phyloP scores from a whole-genome alignment of 2,797 vertebrate genomes.

The Pangasius macronema region DNA sequence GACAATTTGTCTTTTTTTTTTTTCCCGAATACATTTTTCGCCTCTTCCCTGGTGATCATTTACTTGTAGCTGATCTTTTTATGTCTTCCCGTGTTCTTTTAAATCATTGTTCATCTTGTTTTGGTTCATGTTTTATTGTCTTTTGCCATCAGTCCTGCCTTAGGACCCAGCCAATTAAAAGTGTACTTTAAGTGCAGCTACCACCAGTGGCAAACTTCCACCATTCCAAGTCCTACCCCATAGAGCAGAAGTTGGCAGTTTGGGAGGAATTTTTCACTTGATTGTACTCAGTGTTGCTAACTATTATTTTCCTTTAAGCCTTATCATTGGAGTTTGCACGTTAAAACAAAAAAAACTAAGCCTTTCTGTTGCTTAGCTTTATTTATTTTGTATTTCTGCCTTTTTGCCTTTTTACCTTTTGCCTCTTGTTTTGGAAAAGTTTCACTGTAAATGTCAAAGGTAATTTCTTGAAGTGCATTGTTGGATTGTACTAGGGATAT shows the following conservation, averaged over 20 bases:
- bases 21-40: neutral
- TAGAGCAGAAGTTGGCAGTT: neutral
- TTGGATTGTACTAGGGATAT: conserved; percentile 46
- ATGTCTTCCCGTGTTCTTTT: neutral
- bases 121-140: neutral
- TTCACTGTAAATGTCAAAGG: conserved; percentile 66
- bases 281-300: conserved; percentile 14
- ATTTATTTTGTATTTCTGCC: conserved; percentile 7
- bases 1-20: too few relatives aligned
- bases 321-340: conserved; percentile 24
- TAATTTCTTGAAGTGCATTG: conserved; percentile 64
- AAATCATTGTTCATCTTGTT: neutral
- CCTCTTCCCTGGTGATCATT: neutral
- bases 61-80: neutral
- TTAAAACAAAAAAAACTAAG: neutral
- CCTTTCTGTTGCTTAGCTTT: neutral
- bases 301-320: conserved; percentile 1
- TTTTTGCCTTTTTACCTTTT: conserved; percentile 26
- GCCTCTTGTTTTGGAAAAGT: conserved; percentile 17
- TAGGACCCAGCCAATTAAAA: conserved; percentile 11
- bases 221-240: neutral
- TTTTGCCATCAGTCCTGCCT: conserved; percentile 9
- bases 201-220: conserved; percentile 23
- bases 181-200: conserved; percentile 18
- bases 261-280: neutral